A percentile compares a stretch with the other conserved stretches of the same genome.
Conservation (phyloP, 2,888 invertebrate genomes). For the Cryptosula pallasiana region DNA sequence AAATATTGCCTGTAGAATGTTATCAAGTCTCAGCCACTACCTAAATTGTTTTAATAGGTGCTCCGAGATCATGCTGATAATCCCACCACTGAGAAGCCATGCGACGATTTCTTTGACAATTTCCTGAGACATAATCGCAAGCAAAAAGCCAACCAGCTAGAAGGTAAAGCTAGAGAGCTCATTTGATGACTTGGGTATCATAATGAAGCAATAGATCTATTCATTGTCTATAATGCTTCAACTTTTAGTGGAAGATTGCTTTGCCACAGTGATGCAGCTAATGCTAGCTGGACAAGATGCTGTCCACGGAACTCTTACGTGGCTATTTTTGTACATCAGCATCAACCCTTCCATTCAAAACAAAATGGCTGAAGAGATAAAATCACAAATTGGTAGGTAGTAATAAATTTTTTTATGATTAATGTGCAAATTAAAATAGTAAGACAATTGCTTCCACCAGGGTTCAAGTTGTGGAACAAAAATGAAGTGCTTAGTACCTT, state of each 20-base stretch:
- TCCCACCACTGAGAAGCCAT: background rate
- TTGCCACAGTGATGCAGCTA: constrained; percentile 21
- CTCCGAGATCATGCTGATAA: background rate
- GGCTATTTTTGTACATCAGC: constrained; percentile 20
- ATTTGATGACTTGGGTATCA: background rate
- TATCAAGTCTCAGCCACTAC: too few species aligned
- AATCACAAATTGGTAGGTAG: constrained; percentile 8
- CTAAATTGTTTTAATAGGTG: background rate
- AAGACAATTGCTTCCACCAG: too few species aligned
- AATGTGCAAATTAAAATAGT: too few species aligned
- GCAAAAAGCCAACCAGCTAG: constrained; percentile 6
- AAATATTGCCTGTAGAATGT: too few species aligned
- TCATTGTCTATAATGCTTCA: background rate
- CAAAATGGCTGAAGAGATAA: constrained; percentile 9
- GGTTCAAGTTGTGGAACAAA: too few species aligned
- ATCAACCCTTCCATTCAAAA: background rate
- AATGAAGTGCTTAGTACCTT: too few species aligned
- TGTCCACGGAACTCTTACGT: constrained; percentile 8
- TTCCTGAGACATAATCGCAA: background rate
- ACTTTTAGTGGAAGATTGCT: constrained; percentile 14
- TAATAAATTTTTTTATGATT: too few species aligned
- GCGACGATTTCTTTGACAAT: constrained; percentile 12
- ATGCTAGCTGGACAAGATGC: constrained; percentile 16
- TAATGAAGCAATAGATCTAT: background rate
- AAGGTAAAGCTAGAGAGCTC: background rate